Evolutionary conservation across 2,113 vertebrate genomes (phyloP).

Genomic region (Sebastes schlegelii): DNA sequence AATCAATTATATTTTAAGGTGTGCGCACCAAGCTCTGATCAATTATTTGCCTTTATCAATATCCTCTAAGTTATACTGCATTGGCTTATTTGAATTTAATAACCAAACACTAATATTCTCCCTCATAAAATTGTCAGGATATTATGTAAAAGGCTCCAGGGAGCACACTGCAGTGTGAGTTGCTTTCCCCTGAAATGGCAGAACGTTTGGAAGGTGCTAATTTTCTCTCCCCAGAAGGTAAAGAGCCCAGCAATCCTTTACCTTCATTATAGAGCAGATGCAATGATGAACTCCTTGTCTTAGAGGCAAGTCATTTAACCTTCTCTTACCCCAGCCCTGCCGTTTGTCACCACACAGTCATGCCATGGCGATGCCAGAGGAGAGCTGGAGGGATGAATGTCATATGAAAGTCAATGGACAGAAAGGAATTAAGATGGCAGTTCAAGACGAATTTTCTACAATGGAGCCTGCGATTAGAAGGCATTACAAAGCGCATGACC

Average conservation of each 20-base stretch:
- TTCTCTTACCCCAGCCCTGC: constrained; percentile 60
- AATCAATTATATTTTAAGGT: constrained; percentile 55
- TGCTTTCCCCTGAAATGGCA: constrained; percentile 63
- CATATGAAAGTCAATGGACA: constrained; percentile 75
- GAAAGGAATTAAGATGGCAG: constrained; percentile 72
- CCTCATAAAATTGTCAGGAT: constrained; percentile 71
- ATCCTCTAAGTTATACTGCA: constrained; percentile 60
- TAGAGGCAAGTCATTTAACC: constrained; percentile 83
- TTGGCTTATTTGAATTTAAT: constrained; percentile 81
- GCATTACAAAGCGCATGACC: constrained; percentile 56
- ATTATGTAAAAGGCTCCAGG: constrained; percentile 76
- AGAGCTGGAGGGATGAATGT: constrained; percentile 67
- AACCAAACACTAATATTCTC: constrained; percentile 79
- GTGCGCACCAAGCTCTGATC: constrained; percentile 55
- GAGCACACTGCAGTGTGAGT: constrained; percentile 58
- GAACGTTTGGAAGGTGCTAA: constrained; percentile 70
- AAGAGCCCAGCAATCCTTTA: constrained; percentile 76
- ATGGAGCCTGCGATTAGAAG: constrained; percentile 61
- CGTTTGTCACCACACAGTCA: constrained; percentile 74
- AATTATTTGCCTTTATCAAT: constrained; percentile 77
- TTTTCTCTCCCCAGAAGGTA: constrained; percentile 76
- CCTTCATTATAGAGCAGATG: constrained; percentile 79
- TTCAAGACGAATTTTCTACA: constrained; percentile 63
- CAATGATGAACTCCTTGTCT: constrained; percentile 81
- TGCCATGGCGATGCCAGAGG: constrained; percentile 48